Evolutionary conservation across 2,888 invertebrate genomes (phyloP), one percentile per base, ranked within the genome.

Genomic region (Busseola fusca): DNA sequence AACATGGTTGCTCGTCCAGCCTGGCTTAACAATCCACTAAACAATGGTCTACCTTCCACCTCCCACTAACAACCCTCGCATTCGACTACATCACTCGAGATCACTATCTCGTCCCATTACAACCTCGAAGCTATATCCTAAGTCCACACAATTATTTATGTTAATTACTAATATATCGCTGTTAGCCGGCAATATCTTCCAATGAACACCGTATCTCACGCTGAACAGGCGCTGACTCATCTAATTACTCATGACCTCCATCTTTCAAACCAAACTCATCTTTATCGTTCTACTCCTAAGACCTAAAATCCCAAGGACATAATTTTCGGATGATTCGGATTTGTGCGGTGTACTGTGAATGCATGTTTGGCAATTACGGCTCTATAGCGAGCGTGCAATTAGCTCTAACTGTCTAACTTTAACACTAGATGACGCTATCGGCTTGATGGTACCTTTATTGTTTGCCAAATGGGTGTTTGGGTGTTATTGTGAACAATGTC

Each of bases 361-460:
- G 76, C 76, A 83, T 80, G 76, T 74, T 78, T 78, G 81, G 81
- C 71, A 74, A 75, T 80, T 80, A 74, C 25, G 57, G 27, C 64
- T 40, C 42, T 62, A 64, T 56, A 45, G 63, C 64, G 40, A 59
- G 62, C 64, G 42, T n/a, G 64, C 71, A 74, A 78, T 82, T 75
- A 80, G 60, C 56, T 74, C 12, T 42, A 70, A 65, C 64, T 70
- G 63, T 57, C 62, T 45, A 72, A 72, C 71, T 79, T 65, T 64
- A 63, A 54, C 69, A 60, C 27, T 42, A 72, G 79, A 60, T 21
- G 60, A 52, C 58, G 64, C 58, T 77, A 27, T 6, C 25, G 40
- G 52, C 21, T 12, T 52, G 56, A 25, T 52, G 25, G 40, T 58
- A 68, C 40, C 57, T 54, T 62, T 62, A 50, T 45, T 66, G 27